These are phyloP conservation scores for Tiliacea aurago DNA, from an alignment of 2,888 invertebrate genomes.

Conservation along the genomic window DNA sequence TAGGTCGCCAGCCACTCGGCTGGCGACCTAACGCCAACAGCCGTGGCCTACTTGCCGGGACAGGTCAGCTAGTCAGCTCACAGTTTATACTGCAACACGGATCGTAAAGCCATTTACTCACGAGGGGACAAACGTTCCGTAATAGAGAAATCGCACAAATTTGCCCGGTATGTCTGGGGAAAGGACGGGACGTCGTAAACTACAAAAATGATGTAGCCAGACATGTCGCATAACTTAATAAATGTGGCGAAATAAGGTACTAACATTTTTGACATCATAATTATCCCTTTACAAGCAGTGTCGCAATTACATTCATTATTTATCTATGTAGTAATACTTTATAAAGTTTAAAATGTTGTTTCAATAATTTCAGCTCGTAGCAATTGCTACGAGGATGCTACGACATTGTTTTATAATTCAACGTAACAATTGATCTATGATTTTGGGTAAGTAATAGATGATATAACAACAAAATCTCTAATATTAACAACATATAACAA, in stretches of 20 bases:
- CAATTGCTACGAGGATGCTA: conserved; percentile 10
- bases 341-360: background rate
- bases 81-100: conserved; percentile 26
- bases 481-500: too few relatives aligned
- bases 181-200: background rate
- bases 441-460: too few relatives aligned
- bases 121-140: conserved; percentile 1
- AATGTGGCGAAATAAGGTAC: background rate
- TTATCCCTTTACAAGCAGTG: background rate
- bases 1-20: background rate
- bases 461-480: too few relatives aligned
- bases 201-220: background rate
- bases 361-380: background rate
- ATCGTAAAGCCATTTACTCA: conserved; percentile 18
- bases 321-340: too few relatives aligned
- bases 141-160: background rate
- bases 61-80: conserved; percentile 60
- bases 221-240: background rate
- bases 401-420: background rate
- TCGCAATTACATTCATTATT: background rate
- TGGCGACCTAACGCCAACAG: conserved; percentile 69
- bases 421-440: background rate
- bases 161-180: background rate
- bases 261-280: background rate
- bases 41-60: conserved; percentile 81